These are phyloP conservation scores for Drosophila paramelanica DNA, from an alignment of 2,888 invertebrate genomes.

Conservation along the genomic window DNA sequence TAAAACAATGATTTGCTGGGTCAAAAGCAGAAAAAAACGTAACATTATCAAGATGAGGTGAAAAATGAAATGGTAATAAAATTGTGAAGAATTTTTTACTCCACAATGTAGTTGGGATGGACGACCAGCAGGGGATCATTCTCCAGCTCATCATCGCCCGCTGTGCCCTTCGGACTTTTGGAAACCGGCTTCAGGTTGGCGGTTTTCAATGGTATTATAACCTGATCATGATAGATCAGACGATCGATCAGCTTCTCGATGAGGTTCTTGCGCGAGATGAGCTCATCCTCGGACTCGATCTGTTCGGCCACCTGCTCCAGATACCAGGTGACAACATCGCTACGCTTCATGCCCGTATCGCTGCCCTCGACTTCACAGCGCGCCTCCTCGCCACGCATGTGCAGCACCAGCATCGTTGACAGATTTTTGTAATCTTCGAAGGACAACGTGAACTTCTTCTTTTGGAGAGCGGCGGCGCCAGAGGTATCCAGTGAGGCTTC, in stretches of 20 bases:
- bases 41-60: slow-evolving; percentile 32
- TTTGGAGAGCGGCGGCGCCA: slow-evolving; percentile 83
- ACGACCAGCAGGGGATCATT: slow-evolving; percentile 93
- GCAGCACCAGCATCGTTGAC: slow-evolving; percentile 95
- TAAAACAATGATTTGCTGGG: slow-evolving; percentile 9
- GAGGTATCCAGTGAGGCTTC: slow-evolving; percentile 42
- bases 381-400: slow-evolving; percentile 94
- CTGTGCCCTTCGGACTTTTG: slow-evolving; percentile 39
- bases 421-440: slow-evolving; percentile 97
- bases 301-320: slow-evolving; percentile 93
- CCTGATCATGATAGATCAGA: slow-evolving; percentile 90
- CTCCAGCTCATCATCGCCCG: slow-evolving; percentile 60
- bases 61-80: neutral
- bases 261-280: slow-evolving; percentile 93
- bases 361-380: slow-evolving; percentile 88
- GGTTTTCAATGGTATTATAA: slow-evolving; percentile 84
- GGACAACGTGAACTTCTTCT: slow-evolving; percentile 92
- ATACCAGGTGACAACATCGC: slow-evolving; percentile 97
- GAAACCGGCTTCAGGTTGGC: slow-evolving; percentile 69
- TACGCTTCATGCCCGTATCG: slow-evolving; percentile 89
- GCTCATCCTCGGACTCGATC: slow-evolving; percentile 95
- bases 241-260: slow-evolving; percentile 98
- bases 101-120: slow-evolving; percentile 97
- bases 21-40: slow-evolving; percentile 25
- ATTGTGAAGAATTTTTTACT: slow-evolving; percentile 80